Conservation (phyloP, 1,140 invertebrate species). For the Drosophila pandora region DNA sequence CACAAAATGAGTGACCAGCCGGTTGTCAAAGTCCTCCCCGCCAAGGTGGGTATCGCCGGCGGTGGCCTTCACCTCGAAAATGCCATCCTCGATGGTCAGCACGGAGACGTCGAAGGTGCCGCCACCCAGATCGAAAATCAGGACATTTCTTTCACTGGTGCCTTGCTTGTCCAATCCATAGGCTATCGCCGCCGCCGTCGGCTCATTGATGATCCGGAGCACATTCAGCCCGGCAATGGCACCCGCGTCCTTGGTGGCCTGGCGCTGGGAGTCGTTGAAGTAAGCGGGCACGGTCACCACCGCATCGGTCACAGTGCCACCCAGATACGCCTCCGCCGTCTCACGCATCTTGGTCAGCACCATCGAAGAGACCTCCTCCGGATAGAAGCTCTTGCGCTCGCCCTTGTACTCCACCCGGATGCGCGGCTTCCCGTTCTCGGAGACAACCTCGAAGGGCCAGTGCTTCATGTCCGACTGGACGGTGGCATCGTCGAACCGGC, state of each 20-base stretch:
- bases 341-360: conserved; percentile 97
- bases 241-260: conserved; percentile 96
- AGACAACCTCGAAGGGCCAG: conserved; percentile 97
- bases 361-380: conserved; percentile 96
- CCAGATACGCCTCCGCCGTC: conserved; percentile 96
- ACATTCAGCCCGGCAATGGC: conserved; percentile 94
- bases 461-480: conserved; percentile 98
- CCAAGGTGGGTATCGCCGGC: conserved; percentile 99
- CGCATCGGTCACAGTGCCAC: conserved; percentile 93
- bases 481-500: conserved; percentile 94
- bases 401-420: conserved; percentile 95
- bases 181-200: conserved; percentile 99
- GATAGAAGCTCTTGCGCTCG: conserved; percentile 94
- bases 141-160: conserved; percentile 91
- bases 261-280: conserved; percentile 95
- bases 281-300: conserved; percentile 96
- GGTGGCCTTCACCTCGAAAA: conserved; percentile 98
- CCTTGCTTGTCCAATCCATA: conserved; percentile 99
- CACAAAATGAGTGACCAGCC: conserved; percentile 98
- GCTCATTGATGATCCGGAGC: conserved; percentile 96
- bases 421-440: conserved; percentile 92
- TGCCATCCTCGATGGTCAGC: conserved; percentile 96
- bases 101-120: conserved; percentile 99
- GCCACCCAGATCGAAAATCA: conserved; percentile 97
- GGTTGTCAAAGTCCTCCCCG: conserved; percentile 97